Percentiles rank a stretch among this genome's conserved stretches.
phyloP scores from a whole-genome alignment of 2,113 vertebrate genomes.

The Oryzias woworae region DNA sequence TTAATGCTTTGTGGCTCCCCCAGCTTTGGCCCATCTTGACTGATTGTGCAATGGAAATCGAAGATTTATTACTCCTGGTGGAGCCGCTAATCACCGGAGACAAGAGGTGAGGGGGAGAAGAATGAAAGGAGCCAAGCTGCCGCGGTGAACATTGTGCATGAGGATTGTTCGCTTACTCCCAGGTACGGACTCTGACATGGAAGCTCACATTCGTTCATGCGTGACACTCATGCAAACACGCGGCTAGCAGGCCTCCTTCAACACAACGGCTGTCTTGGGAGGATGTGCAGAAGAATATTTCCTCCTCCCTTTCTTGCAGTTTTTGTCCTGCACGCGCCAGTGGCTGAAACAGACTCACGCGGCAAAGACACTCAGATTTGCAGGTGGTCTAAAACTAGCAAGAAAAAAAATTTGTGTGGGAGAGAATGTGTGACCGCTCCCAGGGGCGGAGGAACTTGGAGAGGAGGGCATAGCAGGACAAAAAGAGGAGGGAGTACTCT shows the following conservation, averaged over 20 bases:
- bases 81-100: slow-evolving; percentile 79
- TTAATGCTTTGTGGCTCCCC: slow-evolving; percentile 75
- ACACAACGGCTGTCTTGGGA: slow-evolving; percentile 72
- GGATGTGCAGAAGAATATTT: slow-evolving; percentile 77
- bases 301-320: slow-evolving; percentile 52
- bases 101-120: slow-evolving; percentile 43
- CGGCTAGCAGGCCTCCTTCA: slow-evolving; percentile 48
- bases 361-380: slow-evolving; percentile 44
- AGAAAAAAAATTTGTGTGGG: slow-evolving; percentile 64
- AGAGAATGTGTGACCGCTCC: slow-evolving; percentile 52
- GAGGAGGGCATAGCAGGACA: slow-evolving; percentile 18
- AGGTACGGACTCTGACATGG: slow-evolving; percentile 36
- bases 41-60: slow-evolving; percentile 77
- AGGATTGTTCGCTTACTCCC: slow-evolving; percentile 23
- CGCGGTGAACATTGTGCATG: slow-evolving; percentile 47
- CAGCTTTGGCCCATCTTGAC: slow-evolving; percentile 71
- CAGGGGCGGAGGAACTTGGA: slow-evolving; percentile 36
- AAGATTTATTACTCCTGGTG: slow-evolving; percentile 78
- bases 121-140: slow-evolving; percentile 55
- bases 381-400: slow-evolving; percentile 72
- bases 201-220: slow-evolving; percentile 29
- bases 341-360: slow-evolving; percentile 47
- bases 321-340: slow-evolving; percentile 47
- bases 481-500: slow-evolving; percentile 21
- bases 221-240: slow-evolving; percentile 50